Conservation (phyloP, 2,888 invertebrate genomes). For the Dusona sp. region DNA sequence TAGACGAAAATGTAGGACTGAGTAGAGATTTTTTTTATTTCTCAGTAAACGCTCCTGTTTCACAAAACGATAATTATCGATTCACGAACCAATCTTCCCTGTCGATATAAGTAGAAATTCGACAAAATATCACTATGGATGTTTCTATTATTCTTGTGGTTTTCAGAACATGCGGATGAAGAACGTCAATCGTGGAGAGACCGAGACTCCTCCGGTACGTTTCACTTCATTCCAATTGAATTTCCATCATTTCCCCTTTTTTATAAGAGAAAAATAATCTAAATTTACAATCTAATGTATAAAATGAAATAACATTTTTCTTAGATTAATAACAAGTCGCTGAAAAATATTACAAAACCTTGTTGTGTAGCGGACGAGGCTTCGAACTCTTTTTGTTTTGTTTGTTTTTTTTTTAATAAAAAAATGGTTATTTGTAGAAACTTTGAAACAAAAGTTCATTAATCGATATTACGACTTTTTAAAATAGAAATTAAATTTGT, state of each 20-base stretch:
- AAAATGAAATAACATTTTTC: background rate
- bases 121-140: background rate
- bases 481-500: background rate
- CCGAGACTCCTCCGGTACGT: slow-evolving; percentile 73
- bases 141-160: slow-evolving; percentile 23
- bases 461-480: too few relatives aligned
- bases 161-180: slow-evolving; percentile 77
- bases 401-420: too few relatives aligned
- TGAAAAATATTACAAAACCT: too few relatives aligned
- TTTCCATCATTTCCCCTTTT: background rate
- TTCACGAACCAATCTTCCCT: slow-evolving; percentile 19
- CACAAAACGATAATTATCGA: slow-evolving; percentile 53
- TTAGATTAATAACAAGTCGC: background rate
- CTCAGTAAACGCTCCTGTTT: slow-evolving; percentile 13
- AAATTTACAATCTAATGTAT: background rate
- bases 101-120: slow-evolving; percentile 38
- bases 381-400: too few relatives aligned
- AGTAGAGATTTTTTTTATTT: background rate
- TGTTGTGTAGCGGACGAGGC: too few relatives aligned
- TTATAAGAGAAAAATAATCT: background rate
- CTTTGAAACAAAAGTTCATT: too few relatives aligned
- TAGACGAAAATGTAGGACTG: background rate
- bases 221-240: background rate
- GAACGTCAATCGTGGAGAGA: slow-evolving; percentile 74
- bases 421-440: too few relatives aligned